Evolutionary conservation across 2,113 vertebrate species (phyloP).

Genomic region (Anhinga rufa): DNA sequence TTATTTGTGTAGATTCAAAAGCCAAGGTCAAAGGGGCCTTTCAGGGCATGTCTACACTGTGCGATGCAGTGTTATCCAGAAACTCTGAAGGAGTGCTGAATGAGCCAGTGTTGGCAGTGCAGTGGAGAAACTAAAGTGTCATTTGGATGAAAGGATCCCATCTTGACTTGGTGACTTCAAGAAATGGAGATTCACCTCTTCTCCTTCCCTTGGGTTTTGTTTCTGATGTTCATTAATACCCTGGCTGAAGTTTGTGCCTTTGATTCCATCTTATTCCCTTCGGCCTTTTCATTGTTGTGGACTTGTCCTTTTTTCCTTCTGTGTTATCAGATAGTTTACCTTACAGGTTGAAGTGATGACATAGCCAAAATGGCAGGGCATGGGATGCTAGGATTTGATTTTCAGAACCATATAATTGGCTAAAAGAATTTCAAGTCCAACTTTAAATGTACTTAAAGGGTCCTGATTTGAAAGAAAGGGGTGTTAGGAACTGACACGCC

Average conservation of each 20-base stretch:
- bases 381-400: neutral
- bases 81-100: neutral
- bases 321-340: neutral
- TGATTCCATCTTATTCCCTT: neutral
- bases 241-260: neutral
- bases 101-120: neutral
- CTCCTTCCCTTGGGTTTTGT: neutral
- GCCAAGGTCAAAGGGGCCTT: constrained; percentile 1
- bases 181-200: neutral
- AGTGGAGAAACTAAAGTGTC: neutral
- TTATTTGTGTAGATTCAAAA: neutral
- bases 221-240: neutral
- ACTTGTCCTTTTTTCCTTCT: neutral
- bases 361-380: neutral
- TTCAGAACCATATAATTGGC: neutral
- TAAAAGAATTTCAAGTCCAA: neutral
- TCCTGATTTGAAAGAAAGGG: neutral
- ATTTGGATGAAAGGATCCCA: neutral
- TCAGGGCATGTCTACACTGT: neutral
- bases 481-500: neutral
- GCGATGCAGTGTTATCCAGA: neutral
- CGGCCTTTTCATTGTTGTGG: neutral
- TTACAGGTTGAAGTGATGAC: neutral
- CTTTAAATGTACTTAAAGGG: neutral
- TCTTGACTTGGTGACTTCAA: neutral